A percentile compares a stretch with the other conserved stretches of the same genome.
Evolutionary conservation across 2,888 invertebrate species (phyloP).

Genomic region (Mongoloraphidia duomilia): DNA sequence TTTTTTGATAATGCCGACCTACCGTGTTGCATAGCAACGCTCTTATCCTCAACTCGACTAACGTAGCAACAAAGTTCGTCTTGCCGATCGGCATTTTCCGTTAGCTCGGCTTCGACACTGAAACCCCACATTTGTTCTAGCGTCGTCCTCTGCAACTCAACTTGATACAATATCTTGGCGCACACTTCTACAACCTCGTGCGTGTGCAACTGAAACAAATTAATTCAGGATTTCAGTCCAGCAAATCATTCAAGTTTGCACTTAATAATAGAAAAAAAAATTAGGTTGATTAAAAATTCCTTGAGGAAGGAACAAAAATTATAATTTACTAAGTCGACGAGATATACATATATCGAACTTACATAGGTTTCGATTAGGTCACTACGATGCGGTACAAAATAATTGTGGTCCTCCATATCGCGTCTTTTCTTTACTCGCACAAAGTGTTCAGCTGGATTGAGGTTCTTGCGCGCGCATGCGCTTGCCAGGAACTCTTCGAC

Average conservation of each 20-base stretch:
- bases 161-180: constrained; percentile 92
- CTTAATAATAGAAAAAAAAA: too few relatives aligned
- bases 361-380: constrained; percentile 93
- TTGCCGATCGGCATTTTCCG: constrained; percentile 89
- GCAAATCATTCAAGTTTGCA: too few relatives aligned
- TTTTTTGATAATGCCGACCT: constrained; percentile 22
- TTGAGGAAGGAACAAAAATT: not conserved
- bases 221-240: constrained; percentile 4
- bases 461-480: constrained; percentile 81
- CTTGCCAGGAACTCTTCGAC: constrained; percentile 90
- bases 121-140: constrained; percentile 97
- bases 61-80: constrained; percentile 96
- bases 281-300: too few relatives aligned
- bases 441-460: constrained; percentile 92
- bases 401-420: constrained; percentile 92
- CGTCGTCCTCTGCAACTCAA: constrained; percentile 78
- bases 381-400: constrained; percentile 88
- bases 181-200: constrained; percentile 93
- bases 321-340: not conserved
- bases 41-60: constrained; percentile 88
- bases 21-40: constrained; percentile 95
- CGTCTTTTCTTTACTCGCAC: constrained; percentile 86
- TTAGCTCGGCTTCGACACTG: constrained; percentile 92
- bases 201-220: constrained; percentile 59
- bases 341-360: constrained; percentile 31